A percentile compares a stretch with the other conserved stretches of the same genome.
phyloP scores from a whole-genome alignment of 1,140 invertebrate genomes.

The Triops cancriformis region DNA sequence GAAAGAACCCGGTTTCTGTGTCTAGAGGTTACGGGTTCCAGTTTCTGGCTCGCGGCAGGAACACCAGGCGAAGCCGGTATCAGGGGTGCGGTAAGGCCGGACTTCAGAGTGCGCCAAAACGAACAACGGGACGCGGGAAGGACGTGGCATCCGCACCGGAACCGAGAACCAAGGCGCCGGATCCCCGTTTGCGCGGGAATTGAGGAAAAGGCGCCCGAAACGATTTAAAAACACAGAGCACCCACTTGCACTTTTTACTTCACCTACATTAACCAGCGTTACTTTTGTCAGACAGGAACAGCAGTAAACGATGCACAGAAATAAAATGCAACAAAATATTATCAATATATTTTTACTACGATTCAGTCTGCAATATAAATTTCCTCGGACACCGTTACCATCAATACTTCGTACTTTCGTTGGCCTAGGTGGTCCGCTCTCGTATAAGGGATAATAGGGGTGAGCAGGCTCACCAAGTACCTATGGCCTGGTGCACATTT shows the following conservation, averaged over 20 bases:
- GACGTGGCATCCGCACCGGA: constrained; percentile 11
- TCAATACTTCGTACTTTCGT: neutral
- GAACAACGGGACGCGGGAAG: constrained; percentile 11
- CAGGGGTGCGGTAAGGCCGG: constrained; percentile 7
- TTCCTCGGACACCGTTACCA: no score
- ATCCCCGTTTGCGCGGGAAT: constrained; percentile 10
- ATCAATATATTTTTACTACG: no score
- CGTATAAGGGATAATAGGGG: neutral
- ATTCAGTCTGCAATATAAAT: no score
- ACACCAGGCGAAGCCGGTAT: constrained; percentile 3
- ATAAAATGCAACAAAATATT: no score
- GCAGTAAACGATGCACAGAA: no score
- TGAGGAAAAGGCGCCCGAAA: neutral
- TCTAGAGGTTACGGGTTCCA: constrained; percentile 12
- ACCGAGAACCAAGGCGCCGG: constrained; percentile 8
- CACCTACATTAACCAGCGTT: neutral
- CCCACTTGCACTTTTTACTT: neutral
- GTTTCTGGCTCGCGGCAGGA: constrained; percentile 7
- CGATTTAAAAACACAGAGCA: neutral
- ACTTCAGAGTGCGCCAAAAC: constrained; percentile 12
- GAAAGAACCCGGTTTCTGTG: constrained; percentile 5
- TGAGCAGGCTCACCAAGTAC: neutral
- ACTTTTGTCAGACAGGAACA: no score
- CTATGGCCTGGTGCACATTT: neutral
- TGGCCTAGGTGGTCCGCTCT: neutral